phyloP scores from a whole-genome alignment of 2,888 invertebrate genomes.

The Epinotia brunnichana region DNA sequence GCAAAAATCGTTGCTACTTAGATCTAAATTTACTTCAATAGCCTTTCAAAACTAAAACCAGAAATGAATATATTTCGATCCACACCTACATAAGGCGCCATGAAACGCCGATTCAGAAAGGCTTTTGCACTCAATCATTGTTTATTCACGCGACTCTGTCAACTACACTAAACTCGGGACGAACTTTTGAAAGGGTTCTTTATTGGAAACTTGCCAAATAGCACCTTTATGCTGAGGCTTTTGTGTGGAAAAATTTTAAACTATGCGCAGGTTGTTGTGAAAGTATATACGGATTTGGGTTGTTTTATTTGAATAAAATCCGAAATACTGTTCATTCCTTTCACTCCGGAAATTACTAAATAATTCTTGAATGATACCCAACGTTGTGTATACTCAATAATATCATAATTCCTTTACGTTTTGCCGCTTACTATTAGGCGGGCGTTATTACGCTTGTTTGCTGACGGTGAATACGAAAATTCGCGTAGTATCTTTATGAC shows the following conservation, averaged over 20 bases:
- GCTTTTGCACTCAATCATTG: constrained; percentile 30
- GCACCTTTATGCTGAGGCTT: constrained; percentile 27
- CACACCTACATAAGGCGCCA: neutral
- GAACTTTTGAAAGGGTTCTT: constrained; percentile 40
- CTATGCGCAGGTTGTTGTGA: constrained; percentile 6
- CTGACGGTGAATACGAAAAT: too few relatives aligned
- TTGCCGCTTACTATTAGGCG: too few relatives aligned
- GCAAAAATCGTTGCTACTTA: too few relatives aligned
- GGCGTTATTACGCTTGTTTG: too few relatives aligned
- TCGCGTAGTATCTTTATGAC: too few relatives aligned
- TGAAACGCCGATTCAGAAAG: constrained; percentile 2
- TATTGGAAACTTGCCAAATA: constrained; percentile 32
- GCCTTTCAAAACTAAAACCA: neutral
- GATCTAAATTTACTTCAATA: too few relatives aligned
- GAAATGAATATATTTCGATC: neutral
- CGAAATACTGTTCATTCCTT: neutral
- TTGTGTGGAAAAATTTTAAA: constrained; percentile 33
- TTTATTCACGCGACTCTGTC: constrained; percentile 41
- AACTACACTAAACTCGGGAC: constrained; percentile 35
- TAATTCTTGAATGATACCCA: too few relatives aligned
- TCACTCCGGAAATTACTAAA: neutral
- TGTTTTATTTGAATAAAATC: neutral
- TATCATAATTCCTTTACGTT: too few relatives aligned
- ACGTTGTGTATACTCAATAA: too few relatives aligned
- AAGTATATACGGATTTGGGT: neutral